A percentile compares a stretch with the other conserved stretches of the same genome.
Conservation (phyloP, 1,140 invertebrate genomes). For the Drepana arcuata region DNA sequence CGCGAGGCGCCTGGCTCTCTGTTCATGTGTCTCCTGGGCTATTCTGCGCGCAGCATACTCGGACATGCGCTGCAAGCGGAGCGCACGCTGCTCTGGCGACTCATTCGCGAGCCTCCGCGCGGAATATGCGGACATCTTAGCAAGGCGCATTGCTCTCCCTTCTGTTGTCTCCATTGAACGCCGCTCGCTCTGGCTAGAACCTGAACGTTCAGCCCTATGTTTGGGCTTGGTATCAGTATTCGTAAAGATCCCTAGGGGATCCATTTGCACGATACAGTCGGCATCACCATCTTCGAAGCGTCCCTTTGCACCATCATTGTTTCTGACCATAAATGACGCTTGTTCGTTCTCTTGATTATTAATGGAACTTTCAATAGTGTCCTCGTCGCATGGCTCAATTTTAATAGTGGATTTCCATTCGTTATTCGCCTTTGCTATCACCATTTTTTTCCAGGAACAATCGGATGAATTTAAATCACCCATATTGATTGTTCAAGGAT, state of each 20-base stretch:
- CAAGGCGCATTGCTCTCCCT: constrained; percentile 60
- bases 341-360: constrained; percentile 19
- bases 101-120: constrained; percentile 71
- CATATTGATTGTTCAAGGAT: constrained; percentile 65
- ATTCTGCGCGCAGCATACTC: constrained; percentile 57
- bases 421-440: constrained; percentile 55
- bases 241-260: constrained; percentile 27
- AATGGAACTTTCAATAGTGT: constrained; percentile 5
- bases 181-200: no score
- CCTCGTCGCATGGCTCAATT: constrained; percentile 15
- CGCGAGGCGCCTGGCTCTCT: constrained; percentile 63
- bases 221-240: no score
- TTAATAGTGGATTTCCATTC: constrained; percentile 52
- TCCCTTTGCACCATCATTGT: constrained; percentile 25
- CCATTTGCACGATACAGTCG: constrained; percentile 12
- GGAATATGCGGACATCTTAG: constrained; percentile 67
- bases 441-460: constrained; percentile 63
- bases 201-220: no score
- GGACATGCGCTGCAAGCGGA: constrained; percentile 60
- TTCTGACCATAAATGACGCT: no score
- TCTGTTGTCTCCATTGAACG: constrained; percentile 70
- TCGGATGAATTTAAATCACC: constrained; percentile 46
- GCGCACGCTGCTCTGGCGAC: constrained; percentile 66
- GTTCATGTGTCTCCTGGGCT: constrained; percentile 67
- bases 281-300: constrained; percentile 13